phyloP scores from a whole-genome alignment of 2,797 vertebrate species.

The Chelon labrosus region DNA sequence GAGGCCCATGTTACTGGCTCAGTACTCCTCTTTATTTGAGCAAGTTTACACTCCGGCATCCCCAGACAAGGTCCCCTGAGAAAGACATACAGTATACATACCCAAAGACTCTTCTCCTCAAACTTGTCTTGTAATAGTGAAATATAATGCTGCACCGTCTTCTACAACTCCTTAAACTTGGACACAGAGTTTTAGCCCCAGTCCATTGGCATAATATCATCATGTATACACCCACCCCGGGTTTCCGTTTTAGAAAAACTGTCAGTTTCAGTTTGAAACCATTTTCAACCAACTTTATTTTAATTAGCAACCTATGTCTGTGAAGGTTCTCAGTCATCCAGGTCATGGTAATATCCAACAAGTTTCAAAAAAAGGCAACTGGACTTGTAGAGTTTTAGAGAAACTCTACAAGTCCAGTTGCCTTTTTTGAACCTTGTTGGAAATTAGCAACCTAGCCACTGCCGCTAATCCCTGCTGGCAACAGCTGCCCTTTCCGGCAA shows the following conservation, averaged over 20 bases:
- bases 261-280: neutral
- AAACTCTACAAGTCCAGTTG: too few relatives aligned
- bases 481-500: neutral
- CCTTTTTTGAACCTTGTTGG: too few relatives aligned
- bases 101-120: neutral
- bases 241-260: too few relatives aligned
- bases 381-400: too few relatives aligned
- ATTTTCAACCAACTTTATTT: neutral
- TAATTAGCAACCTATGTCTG: too few relatives aligned
- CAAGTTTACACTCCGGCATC: neutral
- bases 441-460: neutral
- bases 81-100: neutral
- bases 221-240: neutral
- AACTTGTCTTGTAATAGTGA: neutral
- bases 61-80: neutral
- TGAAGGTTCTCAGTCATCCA: too few relatives aligned
- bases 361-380: too few relatives aligned
- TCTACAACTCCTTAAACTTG: neutral
- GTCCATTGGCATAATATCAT: neutral
- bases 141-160: neutral
- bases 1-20: neutral
- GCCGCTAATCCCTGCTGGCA: neutral
- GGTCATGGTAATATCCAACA: too few relatives aligned
- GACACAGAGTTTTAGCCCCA: neutral
- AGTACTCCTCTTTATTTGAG: neutral